These are phyloP conservation scores for Panagrolaimus sp. DNA, from an alignment of 1,140 invertebrate genomes.

Conservation along the genomic window DNA sequence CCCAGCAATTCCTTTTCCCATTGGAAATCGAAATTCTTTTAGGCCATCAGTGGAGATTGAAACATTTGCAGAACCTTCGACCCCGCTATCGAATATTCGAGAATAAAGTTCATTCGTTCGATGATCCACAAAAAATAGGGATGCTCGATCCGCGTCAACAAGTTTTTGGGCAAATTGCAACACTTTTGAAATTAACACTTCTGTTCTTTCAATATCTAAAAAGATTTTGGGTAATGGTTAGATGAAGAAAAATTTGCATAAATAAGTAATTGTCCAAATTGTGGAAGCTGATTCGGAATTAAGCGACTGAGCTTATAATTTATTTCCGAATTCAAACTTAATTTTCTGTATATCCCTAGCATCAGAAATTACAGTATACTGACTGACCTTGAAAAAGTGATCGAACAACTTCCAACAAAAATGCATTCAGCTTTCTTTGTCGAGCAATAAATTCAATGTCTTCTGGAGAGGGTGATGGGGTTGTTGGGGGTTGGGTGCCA, in stretches of 20 bases:
- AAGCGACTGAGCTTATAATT: too few species aligned
- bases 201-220: slow-evolving; percentile 74
- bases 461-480: slow-evolving; percentile 35
- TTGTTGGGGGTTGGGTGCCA: slow-evolving; percentile 13
- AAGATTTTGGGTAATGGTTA: slow-evolving; percentile 64
- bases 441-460: slow-evolving; percentile 59
- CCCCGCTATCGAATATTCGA: slow-evolving; percentile 69
- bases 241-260: slow-evolving; percentile 59
- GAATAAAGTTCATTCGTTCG: slow-evolving; percentile 69
- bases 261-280: slow-evolving; percentile 10
- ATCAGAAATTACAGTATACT: slow-evolving; percentile 64
- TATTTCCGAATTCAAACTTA: neutral
- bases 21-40: slow-evolving; percentile 65
- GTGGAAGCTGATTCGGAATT: too few species aligned
- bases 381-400: slow-evolving; percentile 61
- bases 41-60: slow-evolving; percentile 36
- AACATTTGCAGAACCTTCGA: slow-evolving; percentile 20
- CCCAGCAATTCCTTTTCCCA: slow-evolving; percentile 87
- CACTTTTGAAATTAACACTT: slow-evolving; percentile 74
- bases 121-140: slow-evolving; percentile 44
- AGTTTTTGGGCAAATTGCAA: slow-evolving; percentile 75
- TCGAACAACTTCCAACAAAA: slow-evolving; percentile 71
- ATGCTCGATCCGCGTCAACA: slow-evolving; percentile 71
- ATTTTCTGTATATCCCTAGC: slow-evolving; percentile 61
- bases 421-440: slow-evolving; percentile 69